phyloP scores from a whole-genome alignment of 2,113 vertebrate genomes.

The Rhinopomastus cyanomelas region DNA sequence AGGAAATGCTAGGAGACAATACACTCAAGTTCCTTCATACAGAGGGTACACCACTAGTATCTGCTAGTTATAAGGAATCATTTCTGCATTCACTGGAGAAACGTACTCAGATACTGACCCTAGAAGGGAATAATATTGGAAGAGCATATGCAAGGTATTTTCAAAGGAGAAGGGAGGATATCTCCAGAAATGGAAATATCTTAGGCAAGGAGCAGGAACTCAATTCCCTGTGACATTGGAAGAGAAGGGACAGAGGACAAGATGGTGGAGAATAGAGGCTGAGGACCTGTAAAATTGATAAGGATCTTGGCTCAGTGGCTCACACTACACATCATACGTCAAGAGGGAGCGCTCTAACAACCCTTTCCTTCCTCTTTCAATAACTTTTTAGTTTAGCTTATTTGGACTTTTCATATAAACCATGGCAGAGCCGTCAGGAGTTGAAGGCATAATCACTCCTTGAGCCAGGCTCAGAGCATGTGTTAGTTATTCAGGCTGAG shows the following conservation, averaged over 20 bases:
- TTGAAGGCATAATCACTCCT: not conserved
- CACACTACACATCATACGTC: not conserved
- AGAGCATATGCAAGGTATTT: not conserved
- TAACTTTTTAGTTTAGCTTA: not conserved
- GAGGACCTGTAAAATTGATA: not conserved
- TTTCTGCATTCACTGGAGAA: not conserved
- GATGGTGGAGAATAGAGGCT: rapidly evolving
- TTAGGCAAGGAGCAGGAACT: not conserved
- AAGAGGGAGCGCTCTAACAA: not conserved
- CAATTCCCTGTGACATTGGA: rapidly evolving
- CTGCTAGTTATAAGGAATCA: not conserved
- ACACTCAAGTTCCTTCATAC: not conserved
- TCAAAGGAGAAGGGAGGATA: not conserved
- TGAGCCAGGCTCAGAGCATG: not conserved
- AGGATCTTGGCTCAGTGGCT: not conserved
- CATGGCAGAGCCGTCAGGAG: not conserved
- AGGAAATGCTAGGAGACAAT: not conserved
- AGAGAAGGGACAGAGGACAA: not conserved
- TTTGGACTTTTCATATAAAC: not conserved
- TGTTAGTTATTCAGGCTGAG: not conserved
- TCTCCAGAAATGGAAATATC: not conserved
- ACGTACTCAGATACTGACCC: not conserved
- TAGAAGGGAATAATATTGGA: rapidly evolving
- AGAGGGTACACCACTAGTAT: not conserved
- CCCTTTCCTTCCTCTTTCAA: not conserved